Evolutionary conservation across 2,113 vertebrate species (phyloP), one percentile per base, ranked within the genome.

Genomic region (Ictidomys tridecemlineatus): DNA sequence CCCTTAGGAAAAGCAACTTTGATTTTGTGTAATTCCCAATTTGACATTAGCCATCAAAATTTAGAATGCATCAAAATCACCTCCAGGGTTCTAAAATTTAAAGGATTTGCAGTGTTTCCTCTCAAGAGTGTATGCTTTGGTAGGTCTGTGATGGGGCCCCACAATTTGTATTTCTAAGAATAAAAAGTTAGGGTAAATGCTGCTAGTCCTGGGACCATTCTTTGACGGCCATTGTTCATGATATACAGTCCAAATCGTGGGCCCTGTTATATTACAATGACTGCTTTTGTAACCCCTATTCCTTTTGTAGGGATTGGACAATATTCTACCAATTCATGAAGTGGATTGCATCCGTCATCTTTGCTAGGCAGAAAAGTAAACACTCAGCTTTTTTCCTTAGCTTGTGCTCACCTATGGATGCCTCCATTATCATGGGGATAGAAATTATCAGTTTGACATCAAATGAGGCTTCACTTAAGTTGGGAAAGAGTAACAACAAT

Each of bases 271-370:
- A 4, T 67, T 96, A 8, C 20, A 63, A 34, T 67, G 70, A 76
- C 0, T 2, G 2, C 91, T 94, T 88, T 48, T 95, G 39, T 82
- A 32, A 63, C 88, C 80, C 37, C 1, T 45, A 93, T 26, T 93
- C 78, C 45, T 83, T n/a, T 82, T 83, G 45, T 10, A 96, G 80
- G 78, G 97, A 92, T 42, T 95, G 67, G 22, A 90, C 87, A 3
- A 45, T 94, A 24, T 48, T 78, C 3, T 53, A 34, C 70, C 80
- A 39, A 28, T 18, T 45, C 72, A 93, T 0, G 24, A 83, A 90
- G 8, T 56, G 53, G 39, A 70, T 61, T 89, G 24, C 30, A 77
- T n/a, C 92, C 95, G 24, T 70, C 58, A 48, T 39, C 26, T 95
- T 93, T 70, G 69, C 10, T 82, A 96, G 51, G 14, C 32, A 89